These are phyloP conservation scores for Cetoscarus ocellatus DNA, from an alignment of 2,797 vertebrate genomes.

Conservation along the genomic window DNA sequence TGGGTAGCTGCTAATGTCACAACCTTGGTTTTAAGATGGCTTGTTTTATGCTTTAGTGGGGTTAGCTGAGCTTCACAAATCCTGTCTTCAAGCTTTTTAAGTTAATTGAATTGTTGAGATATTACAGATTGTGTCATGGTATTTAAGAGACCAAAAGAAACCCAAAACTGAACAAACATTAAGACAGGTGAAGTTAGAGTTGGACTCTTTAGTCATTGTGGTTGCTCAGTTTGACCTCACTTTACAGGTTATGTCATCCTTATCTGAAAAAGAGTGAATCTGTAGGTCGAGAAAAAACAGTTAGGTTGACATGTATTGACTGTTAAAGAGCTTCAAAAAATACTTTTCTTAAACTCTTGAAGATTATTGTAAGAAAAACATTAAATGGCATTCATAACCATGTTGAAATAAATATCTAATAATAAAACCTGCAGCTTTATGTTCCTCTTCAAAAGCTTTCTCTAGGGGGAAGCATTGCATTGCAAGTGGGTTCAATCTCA, in stretches of 20 bases:
- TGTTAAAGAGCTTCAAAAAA: not conserved
- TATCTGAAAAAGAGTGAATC: not conserved
- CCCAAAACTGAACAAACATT: conserved; percentile 6
- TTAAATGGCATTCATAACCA: not conserved
- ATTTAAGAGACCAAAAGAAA: not conserved
- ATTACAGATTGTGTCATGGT: not conserved
- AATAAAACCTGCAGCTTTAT: not conserved
- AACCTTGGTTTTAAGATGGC: conserved; percentile 29
- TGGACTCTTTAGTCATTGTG: not conserved
- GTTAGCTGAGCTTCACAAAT: not conserved
- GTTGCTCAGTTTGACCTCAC: not conserved
- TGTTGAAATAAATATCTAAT: not conserved
- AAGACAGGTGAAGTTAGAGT: not conserved
- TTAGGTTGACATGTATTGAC: not conserved
- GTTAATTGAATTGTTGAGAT: not conserved
- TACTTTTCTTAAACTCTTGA: too few relatives aligned
- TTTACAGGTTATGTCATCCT: not conserved
- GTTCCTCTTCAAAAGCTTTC: conserved; percentile 1
- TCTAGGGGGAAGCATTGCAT: conserved; percentile 67
- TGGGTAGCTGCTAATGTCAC: conserved; percentile 29
- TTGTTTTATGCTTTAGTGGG: not conserved
- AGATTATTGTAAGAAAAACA: not conserved
- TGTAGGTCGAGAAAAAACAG: not conserved
- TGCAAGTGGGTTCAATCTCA: not conserved
- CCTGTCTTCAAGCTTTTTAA: not conserved